A percentile compares a stretch with the other conserved stretches of the same genome.
Evolutionary conservation across 2,797 vertebrate species (phyloP).

Genomic region (Dendrocincla tyrannina): DNA sequence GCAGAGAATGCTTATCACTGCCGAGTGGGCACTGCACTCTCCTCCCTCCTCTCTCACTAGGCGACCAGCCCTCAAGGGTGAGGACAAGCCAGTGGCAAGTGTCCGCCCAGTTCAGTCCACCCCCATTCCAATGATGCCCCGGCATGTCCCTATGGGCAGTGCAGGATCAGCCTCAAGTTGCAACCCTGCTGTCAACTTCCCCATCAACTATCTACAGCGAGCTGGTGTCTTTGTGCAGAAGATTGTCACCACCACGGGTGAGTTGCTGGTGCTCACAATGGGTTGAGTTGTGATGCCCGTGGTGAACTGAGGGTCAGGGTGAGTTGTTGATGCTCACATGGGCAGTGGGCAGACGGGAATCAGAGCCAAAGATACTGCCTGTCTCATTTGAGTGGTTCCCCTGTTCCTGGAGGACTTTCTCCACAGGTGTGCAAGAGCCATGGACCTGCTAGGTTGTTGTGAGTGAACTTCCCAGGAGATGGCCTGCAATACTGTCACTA

Average conservation of each 20-base stretch:
- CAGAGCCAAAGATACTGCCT: neutral
- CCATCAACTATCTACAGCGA: slow-evolving; percentile 95
- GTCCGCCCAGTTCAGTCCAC: slow-evolving; percentile 97
- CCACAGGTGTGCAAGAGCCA: neutral
- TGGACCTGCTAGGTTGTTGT: neutral
- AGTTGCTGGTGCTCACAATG: neutral
- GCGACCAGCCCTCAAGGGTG: slow-evolving; percentile 86
- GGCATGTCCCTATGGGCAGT: slow-evolving; percentile 85
- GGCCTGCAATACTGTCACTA: accelerated
- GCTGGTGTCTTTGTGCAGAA: slow-evolving; percentile 96
- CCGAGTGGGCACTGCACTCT: neutral
- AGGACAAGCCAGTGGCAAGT: slow-evolving; percentile 95
- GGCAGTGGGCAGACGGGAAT: neutral
- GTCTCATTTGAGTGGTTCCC: neutral
- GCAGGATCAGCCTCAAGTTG: slow-evolving; percentile 81
- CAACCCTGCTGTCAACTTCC: slow-evolving; percentile 86
- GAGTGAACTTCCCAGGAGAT: neutral
- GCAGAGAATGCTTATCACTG: neutral
- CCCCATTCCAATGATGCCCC: slow-evolving; percentile 98
- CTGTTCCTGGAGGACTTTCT: neutral
- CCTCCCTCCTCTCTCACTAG: slow-evolving; percentile 70
- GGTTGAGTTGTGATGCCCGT: neutral
- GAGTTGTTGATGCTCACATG: neutral
- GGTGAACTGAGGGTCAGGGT: slow-evolving; percentile 62
- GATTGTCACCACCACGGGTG: slow-evolving; percentile 96